A percentile compares a stretch with the other conserved stretches of the same genome.
These are phyloP conservation scores for Acanthurus tractus DNA, from an alignment of 2,797 vertebrate genomes.

Conservation along the genomic window DNA sequence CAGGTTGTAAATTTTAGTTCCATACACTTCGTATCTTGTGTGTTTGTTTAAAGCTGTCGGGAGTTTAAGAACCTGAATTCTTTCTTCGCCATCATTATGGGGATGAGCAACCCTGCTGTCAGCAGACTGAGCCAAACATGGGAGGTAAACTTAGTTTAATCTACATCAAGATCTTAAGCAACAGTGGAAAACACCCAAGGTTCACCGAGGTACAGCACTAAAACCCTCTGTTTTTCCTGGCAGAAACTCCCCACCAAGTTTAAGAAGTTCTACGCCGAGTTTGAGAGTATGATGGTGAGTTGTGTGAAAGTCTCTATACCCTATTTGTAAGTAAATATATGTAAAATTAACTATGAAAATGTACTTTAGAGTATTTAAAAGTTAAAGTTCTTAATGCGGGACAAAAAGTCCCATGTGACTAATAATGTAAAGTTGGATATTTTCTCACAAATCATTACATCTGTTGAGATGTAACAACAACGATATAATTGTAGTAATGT, in stretches of 20 bases:
- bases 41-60: constrained; percentile 89
- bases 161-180: neutral
- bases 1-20: neutral
- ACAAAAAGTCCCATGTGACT: neutral
- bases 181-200: neutral
- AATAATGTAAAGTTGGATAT: neutral
- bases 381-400: neutral
- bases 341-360: too few species aligned
- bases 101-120: constrained; percentile 97
- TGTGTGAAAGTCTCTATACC: neutral
- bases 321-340: too few species aligned
- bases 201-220: neutral
- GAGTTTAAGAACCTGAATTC: constrained; percentile 99
- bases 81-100: constrained; percentile 98
- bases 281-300: constrained; percentile 99
- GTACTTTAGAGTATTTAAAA: too few species aligned
- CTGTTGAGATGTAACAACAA: too few species aligned
- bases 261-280: constrained; percentile 99
- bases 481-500: too few species aligned
- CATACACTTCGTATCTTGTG: constrained; percentile 1
- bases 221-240: constrained; percentile 69
- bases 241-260: constrained; percentile 99
- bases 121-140: constrained; percentile 95
- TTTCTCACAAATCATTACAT: too few species aligned
- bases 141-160: constrained; percentile 89